phyloP scores from a whole-genome alignment of 2,797 vertebrate genomes.

The Meda fulgida region DNA sequence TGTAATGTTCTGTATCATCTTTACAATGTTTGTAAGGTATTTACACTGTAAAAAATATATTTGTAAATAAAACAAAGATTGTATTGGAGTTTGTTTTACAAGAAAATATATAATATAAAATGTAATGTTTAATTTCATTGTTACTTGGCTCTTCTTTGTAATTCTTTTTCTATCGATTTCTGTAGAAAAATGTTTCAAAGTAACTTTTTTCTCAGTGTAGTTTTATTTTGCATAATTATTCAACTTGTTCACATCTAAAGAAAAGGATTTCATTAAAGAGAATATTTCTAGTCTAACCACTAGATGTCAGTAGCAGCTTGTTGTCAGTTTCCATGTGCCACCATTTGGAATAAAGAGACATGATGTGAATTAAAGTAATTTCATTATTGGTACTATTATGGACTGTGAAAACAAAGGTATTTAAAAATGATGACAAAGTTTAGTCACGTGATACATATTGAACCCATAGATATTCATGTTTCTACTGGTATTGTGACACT shows the following conservation, averaged over 20 bases:
- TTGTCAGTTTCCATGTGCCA: not conserved
- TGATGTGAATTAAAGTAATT: not conserved
- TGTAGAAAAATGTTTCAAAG: not conserved
- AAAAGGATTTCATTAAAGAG: not conserved
- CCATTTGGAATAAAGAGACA: not conserved
- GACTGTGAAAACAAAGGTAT: no score
- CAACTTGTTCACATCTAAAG: not conserved
- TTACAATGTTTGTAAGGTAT: not conserved
- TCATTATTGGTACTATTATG: not conserved
- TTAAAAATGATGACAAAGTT: no score
- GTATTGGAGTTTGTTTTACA: not conserved
- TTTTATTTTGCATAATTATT: not conserved
- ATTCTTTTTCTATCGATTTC: not conserved
- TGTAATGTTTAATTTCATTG: no score
- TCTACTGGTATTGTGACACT: no score
- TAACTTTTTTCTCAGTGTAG: no score
- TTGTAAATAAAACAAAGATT: not conserved
- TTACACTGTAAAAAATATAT: not conserved
- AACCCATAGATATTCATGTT: no score
- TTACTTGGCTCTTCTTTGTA: no score
- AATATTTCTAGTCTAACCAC: not conserved
- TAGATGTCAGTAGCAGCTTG: not conserved
- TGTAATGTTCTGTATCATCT: not conserved
- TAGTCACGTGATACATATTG: no score
- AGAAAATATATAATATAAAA: no score